Evolutionary conservation across 2,888 invertebrate species (phyloP), one percentile per base, ranked within the genome.

Genomic region (Ethmia dodecea): DNA sequence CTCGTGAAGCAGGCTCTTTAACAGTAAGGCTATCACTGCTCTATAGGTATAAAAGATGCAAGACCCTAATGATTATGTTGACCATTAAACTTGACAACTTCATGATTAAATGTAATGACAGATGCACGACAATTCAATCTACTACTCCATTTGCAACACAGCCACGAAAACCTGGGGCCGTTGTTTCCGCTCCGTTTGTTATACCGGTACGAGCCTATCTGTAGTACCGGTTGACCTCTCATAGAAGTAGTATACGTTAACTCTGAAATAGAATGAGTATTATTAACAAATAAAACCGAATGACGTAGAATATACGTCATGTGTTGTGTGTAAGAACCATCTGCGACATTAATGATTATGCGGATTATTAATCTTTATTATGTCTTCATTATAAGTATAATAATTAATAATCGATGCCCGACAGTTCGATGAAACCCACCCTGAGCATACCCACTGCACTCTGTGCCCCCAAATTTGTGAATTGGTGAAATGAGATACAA

Each of bases 381-480:
- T 61, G 9, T 57, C 38, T 15, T 58, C 56, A 40, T 54, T 61
- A 14, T 71, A 61, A 0, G 77, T n/a, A n/a, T n/a, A n/a, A n/a
- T n/a, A n/a, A n/a, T n/a, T 78, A n/a, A 62, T 68, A 9, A 78
- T 62, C 37, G 68, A 73, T 1, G 76, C 69, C 1, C 49, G 41
- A 37, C 76, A 76, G 6, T 20, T 20, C 2, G 75, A 74, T 0
- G 34, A 44, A 2, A 46, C 59, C 41, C 69, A 73, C 53, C 53
- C 70, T 1, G 63, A 53, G 31, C 76, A 76, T 20, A 74, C 47
- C 77, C 77, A 77, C 10, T 73, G 49, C 1, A 66, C 62, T 46
- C 67, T 75, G 0, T 50, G 27, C 1, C 81, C 80, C n/a, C n/a
- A n/a, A n/a, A n/a, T n/a, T n/a, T n/a, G n/a, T n/a, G n/a, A n/a